Conservation (phyloP, 2,888 invertebrate genomes). For the Agrochola lychnidis region DNA sequence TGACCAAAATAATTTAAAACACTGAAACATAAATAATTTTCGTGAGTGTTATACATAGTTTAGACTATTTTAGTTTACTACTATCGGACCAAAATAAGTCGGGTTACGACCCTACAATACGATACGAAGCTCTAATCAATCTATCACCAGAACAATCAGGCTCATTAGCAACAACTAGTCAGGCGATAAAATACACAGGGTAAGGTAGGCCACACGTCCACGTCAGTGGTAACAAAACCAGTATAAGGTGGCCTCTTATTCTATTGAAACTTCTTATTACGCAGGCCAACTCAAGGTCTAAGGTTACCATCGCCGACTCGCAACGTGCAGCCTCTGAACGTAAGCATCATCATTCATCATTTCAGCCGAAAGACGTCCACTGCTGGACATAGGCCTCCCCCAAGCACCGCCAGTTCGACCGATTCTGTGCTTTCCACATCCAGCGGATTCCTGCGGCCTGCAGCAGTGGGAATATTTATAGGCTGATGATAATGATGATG, state of each 20-base stretch:
- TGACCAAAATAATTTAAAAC: not conserved
- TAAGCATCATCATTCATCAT: no score
- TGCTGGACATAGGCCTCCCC: no score
- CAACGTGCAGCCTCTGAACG: no score
- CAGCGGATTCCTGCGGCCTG: no score
- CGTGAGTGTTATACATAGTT: not conserved
- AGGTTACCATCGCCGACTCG: not conserved
- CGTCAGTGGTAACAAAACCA: not conserved
- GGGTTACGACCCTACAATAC: not conserved
- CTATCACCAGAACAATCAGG: not conserved
- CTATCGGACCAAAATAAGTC: not conserved
- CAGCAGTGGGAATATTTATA: no score
- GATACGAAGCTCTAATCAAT: not conserved
- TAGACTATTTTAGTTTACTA: not conserved
- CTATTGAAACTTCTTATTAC: not conserved
- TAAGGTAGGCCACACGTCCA: not conserved
- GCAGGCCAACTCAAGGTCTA: not conserved
- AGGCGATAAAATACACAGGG: not conserved
- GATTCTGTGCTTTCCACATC: no score
- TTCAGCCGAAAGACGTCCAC: no score
- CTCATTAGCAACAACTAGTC: not conserved
- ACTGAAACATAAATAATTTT: not conserved
- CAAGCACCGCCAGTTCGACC: no score
- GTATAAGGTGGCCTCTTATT: not conserved
- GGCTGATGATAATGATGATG: no score